These are phyloP conservation scores for Lucifuga dentata DNA, from an alignment of 2,113 vertebrate genomes.

Conservation along the genomic window DNA sequence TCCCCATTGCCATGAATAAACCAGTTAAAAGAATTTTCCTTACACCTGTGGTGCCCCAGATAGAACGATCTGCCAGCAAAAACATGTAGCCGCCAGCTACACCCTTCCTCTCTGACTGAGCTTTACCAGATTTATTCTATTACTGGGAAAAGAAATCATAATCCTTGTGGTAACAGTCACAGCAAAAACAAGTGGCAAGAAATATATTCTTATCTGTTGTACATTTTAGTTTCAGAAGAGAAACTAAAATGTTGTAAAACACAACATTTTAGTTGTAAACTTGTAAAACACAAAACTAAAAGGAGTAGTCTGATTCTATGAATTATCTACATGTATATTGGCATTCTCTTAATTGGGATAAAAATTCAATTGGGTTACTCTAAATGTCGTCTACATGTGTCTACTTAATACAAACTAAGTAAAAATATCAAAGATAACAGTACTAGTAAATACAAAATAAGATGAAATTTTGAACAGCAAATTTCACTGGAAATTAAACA, in stretches of 20 bases:
- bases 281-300: too few species aligned
- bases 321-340: too few species aligned
- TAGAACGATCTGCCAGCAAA: conserved; percentile 54
- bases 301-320: too few species aligned
- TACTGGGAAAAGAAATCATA: conserved; percentile 36
- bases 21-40: conserved; percentile 61
- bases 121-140: conserved; percentile 39
- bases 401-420: too few species aligned
- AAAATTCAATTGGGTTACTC: too few species aligned
- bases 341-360: too few species aligned
- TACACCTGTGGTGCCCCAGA: conserved; percentile 62
- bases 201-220: not conserved
- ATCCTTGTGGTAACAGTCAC: conserved; percentile 30
- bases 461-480: too few species aligned
- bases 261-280: too few species aligned
- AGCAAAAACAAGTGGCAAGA: conserved; percentile 6
- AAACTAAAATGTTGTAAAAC: conserved; percentile 3
- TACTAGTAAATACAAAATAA: too few species aligned
- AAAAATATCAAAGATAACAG: too few species aligned
- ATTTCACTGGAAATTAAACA: too few species aligned
- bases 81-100: conserved; percentile 49
- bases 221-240: not conserved
- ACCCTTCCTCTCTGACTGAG: conserved; percentile 47
- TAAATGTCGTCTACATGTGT: too few species aligned
- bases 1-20: conserved; percentile 62